Evolutionary conservation across 1,140 invertebrate genomes (phyloP).

Genomic region (Drosophila grimshawi): DNA sequence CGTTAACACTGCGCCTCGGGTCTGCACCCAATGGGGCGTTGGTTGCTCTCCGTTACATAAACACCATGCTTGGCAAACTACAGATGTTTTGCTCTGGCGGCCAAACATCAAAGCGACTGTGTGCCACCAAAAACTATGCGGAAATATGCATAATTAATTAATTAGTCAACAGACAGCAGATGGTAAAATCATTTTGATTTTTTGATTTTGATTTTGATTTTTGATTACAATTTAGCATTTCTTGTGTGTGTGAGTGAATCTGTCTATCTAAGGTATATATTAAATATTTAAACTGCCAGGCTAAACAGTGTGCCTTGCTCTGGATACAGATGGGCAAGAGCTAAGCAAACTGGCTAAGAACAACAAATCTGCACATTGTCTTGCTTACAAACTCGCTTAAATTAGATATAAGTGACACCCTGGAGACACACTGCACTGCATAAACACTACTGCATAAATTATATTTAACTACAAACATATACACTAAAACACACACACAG

Average conservation of each 20-base stretch:
- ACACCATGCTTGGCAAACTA: constrained; percentile 57
- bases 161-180: constrained; percentile 53
- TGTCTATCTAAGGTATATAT: constrained; percentile 15
- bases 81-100: constrained; percentile 63
- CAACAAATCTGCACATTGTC: constrained; percentile 67
- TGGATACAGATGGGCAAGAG: constrained; percentile 21
- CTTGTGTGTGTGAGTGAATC: constrained; percentile 13
- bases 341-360: constrained; percentile 9
- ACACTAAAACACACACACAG: constrained; percentile 15
- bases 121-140: constrained; percentile 57
- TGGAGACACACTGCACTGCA: constrained; percentile 54
- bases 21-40: constrained; percentile 62
- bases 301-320: constrained; percentile 9
- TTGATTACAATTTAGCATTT: constrained; percentile 42
- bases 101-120: constrained; percentile 64
- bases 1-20: constrained; percentile 62
- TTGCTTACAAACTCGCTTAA: constrained; percentile 68
- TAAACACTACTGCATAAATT: constrained; percentile 71
- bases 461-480: constrained; percentile 71
- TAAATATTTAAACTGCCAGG: constrained; percentile 20
- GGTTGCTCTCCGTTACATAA: constrained; percentile 68
- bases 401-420: constrained; percentile 65
- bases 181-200: constrained; percentile 23
- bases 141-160: constrained; percentile 79
- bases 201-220: constrained; percentile 21